Conservation (phyloP, 1,140 invertebrate species). For the Melipona quadrifasciata region DNA sequence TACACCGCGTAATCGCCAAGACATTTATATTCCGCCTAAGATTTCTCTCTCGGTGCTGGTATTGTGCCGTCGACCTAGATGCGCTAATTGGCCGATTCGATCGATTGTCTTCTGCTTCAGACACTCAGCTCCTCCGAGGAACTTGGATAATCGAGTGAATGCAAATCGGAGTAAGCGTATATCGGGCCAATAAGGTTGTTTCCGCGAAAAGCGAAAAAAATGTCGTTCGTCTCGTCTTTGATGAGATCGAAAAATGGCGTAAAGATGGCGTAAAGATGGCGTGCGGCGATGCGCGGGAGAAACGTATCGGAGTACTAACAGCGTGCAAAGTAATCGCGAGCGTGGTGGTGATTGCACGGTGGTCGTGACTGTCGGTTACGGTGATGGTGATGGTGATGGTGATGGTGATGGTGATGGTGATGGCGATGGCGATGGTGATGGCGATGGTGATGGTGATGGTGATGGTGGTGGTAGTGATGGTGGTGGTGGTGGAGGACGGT, state of each 20-base stretch:
- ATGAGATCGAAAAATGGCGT: too few species aligned
- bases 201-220: too few species aligned
- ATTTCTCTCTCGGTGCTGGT: neutral
- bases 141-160: neutral
- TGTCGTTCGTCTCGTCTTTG: too few species aligned
- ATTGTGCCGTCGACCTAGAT: neutral
- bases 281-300: neutral
- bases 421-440: constrained; percentile 9
- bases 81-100: neutral
- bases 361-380: constrained; percentile 41
- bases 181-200: neutral
- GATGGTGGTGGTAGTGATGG: constrained; percentile 54
- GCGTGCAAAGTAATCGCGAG: constrained; percentile 23
- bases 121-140: neutral
- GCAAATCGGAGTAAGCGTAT: neutral
- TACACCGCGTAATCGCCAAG: neutral
- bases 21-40: neutral
- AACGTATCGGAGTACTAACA: constrained; percentile 17
- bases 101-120: neutral
- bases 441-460: constrained; percentile 22
- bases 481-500: constrained; percentile 31
- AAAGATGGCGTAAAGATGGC: neutral
- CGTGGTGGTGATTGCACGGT: constrained; percentile 45
- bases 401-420: constrained; percentile 49
- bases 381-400: constrained; percentile 50